Conservation (phyloP, 2,113 vertebrate species). For the Lasiurus cinereus region DNA sequence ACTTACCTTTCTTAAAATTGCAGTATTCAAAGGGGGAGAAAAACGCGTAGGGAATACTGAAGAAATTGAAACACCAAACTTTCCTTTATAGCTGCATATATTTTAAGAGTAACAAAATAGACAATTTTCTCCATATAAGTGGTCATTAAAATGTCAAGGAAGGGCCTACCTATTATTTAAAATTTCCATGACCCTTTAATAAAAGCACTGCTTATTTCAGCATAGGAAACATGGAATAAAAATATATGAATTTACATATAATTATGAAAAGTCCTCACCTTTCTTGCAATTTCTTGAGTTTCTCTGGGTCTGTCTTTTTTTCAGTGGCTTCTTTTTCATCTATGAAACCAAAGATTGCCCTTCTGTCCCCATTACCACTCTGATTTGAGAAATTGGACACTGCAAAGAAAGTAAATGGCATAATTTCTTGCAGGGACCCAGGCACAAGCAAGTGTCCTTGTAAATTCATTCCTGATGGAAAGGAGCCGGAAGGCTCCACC, state of each 20-base stretch:
- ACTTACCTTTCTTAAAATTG: slow-evolving; percentile 56
- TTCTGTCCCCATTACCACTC: not conserved
- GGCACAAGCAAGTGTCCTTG: slow-evolving; percentile 27
- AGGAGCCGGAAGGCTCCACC: slow-evolving; percentile 41
- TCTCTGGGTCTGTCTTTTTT: slow-evolving; percentile 78
- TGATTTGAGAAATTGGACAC: slow-evolving; percentile 72
- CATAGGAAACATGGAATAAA: not conserved
- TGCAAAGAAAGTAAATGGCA: slow-evolving; percentile 57
- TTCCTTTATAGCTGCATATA: not conserved
- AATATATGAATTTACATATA: not conserved
- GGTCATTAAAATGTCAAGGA: slow-evolving; percentile 14
- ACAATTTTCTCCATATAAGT: slow-evolving; percentile 43
- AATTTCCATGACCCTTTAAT: not conserved
- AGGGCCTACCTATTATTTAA: not conserved
- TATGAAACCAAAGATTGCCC: not conserved
- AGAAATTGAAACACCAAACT: not conserved
- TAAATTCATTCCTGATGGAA: slow-evolving; percentile 43
- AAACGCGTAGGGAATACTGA: slow-evolving; percentile 19
- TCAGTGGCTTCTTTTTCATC: slow-evolving; percentile 37
- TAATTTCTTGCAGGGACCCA: slow-evolving; percentile 45
- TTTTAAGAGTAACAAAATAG: slow-evolving; percentile 59
- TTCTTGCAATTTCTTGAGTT: slow-evolving; percentile 81
- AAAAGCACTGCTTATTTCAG: slow-evolving; percentile 10
- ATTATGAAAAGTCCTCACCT: slow-evolving; percentile 75
- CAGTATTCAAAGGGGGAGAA: slow-evolving; percentile 41